A percentile compares a stretch with the other conserved stretches of the same genome.
These are phyloP conservation scores for Centrocercus urophasianus DNA, from an alignment of 2,113 vertebrate genomes.

Conservation along the genomic window DNA sequence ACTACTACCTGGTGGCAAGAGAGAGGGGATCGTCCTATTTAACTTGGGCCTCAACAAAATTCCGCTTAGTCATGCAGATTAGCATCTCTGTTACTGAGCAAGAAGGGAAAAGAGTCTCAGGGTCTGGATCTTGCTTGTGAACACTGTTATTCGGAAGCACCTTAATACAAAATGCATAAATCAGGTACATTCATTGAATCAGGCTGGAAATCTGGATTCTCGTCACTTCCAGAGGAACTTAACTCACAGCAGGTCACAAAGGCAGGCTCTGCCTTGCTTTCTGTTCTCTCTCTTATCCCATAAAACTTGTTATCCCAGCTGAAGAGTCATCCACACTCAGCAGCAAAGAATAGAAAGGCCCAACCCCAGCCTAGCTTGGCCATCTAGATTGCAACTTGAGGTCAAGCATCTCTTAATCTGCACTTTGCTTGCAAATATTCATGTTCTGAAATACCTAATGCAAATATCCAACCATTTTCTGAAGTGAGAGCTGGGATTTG, in stretches of 20 bases:
- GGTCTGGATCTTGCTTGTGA: background rate
- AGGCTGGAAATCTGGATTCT: background rate
- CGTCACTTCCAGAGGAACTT: background rate
- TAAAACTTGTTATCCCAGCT: background rate
- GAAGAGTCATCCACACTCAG: background rate
- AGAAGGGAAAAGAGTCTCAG: background rate
- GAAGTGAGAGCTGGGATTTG: background rate
- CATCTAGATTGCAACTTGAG: background rate
- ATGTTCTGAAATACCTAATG: background rate
- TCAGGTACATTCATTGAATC: background rate
- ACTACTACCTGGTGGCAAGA: too few species aligned
- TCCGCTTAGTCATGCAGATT: background rate
- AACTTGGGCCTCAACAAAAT: background rate
- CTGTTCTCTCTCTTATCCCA: background rate
- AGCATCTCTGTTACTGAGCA: fast-evolving
- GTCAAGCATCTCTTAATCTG: background rate
- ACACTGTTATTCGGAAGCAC: background rate
- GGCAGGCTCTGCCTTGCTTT: background rate
- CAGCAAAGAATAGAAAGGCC: background rate
- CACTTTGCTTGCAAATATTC: background rate
- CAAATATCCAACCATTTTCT: background rate
- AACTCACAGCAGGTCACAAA: background rate
- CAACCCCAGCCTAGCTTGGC: background rate
- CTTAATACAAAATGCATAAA: background rate
- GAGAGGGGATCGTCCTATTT: too few species aligned